Evolutionary conservation across 2,888 invertebrate species (phyloP).

Genomic region (Melitaea athalia): DNA sequence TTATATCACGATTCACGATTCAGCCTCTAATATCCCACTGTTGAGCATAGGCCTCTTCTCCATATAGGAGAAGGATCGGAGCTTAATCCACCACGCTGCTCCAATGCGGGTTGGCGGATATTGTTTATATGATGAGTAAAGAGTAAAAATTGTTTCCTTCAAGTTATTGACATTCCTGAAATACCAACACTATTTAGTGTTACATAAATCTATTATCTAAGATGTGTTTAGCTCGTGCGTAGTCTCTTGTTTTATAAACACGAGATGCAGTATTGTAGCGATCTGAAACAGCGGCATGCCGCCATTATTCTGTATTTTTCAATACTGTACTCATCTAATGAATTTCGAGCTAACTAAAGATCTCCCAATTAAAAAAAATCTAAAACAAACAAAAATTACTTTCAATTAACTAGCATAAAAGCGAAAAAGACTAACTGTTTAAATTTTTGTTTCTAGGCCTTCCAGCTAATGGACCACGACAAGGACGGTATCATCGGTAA

Average conservation of each 20-base stretch:
- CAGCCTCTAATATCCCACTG: too few species aligned
- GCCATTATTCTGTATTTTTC: neutral
- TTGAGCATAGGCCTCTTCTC: too few species aligned
- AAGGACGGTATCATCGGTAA: slow-evolving; percentile 96
- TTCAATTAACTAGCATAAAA: neutral
- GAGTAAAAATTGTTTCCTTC: too few species aligned
- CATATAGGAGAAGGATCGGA: too few species aligned
- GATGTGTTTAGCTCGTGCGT: slow-evolving; percentile 55
- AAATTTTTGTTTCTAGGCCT: slow-evolving; percentile 83
- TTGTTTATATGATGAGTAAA: too few species aligned
- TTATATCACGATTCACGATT: too few species aligned
- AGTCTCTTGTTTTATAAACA: slow-evolving; percentile 61
- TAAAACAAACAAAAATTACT: neutral
- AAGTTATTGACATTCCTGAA: neutral
- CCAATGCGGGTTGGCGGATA: too few species aligned
- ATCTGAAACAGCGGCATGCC: neutral
- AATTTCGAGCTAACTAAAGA: too few species aligned
- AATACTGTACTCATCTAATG: neutral
- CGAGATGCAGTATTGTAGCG: neutral
- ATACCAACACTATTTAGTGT: slow-evolving; percentile 2
- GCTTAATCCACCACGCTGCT: too few species aligned
- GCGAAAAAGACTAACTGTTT: neutral
- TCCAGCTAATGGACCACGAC: slow-evolving; percentile 97
- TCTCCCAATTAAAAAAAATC: too few species aligned
- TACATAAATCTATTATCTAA: neutral